Conservation (phyloP, 2,113 vertebrate species). For the Rhinopomastus cyanomelas region DNA sequence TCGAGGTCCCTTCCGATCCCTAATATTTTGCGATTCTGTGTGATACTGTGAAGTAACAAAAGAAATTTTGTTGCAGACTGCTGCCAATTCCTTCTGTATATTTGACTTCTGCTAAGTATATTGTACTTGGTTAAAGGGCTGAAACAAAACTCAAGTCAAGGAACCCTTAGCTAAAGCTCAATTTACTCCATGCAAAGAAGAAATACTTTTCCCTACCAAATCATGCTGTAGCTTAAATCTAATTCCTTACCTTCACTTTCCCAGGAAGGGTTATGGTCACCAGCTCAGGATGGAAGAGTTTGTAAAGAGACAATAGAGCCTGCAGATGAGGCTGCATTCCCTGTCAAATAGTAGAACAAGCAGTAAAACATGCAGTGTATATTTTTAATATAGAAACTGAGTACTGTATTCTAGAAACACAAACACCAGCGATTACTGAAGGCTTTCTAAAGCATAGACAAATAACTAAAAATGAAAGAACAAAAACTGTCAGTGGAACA, state of each 20-base stretch:
- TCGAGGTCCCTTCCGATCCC: no score
- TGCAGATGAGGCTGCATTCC: slow-evolving; percentile 85
- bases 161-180: neutral
- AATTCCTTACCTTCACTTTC: slow-evolving; percentile 80
- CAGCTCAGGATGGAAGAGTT: slow-evolving; percentile 84
- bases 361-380: neutral
- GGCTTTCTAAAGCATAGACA: neutral
- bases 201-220: neutral
- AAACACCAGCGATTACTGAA: neutral
- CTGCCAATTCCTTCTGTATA: neutral
- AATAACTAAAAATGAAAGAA: neutral
- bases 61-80: neutral
- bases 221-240: neutral
- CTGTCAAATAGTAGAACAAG: slow-evolving; percentile 64
- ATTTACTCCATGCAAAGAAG: neutral
- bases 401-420: neutral
- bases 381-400: neutral
- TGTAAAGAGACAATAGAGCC: slow-evolving; percentile 88
- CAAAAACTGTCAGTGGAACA: neutral
- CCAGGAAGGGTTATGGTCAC: slow-evolving; percentile 82
- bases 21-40: no score
- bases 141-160: neutral
- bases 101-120: neutral
- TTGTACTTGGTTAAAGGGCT: neutral
- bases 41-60: neutral